Base-by-base conservation (phyloP, 2,797 vertebrate genomes). In the Moxostoma hubbsi region DNA sequence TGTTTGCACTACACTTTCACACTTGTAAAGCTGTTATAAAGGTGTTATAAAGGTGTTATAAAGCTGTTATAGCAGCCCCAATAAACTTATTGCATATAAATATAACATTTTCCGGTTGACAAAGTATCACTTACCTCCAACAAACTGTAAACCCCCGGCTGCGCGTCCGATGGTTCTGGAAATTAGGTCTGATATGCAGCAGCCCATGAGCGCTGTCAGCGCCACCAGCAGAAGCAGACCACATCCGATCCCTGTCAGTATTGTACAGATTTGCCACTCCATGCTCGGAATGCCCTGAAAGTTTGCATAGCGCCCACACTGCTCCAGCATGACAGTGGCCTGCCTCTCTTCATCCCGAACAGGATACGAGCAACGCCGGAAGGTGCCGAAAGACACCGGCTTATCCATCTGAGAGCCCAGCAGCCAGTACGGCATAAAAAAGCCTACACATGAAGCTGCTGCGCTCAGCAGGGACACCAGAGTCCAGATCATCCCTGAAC, bases 361-460 rank as follows among this genome's bases (percentile, higher is more conserved):
- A 0, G 97, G 98, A 83, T 98, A 99, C 0, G 97, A 97, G 89
- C 98, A 99, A 66, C 98, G 94, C 7, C 97, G 95, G 81, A 99
- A 99, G 11, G 97, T 97, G 74, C 98, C 96, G 0, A 99, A 99
- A 62, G 97, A 98, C 88, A 99, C 97, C 0, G 96, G 93, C 86
- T 97, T 98, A 89, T 96, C 96, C 94, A 99, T 90, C 86, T 96
- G 95, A 36, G 93, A 94, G 0, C 95, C 95, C 89, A 95, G 76
- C 53, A 85, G 73, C 84, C 98, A 99, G 91, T 98, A 99, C 68
- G 98, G 98, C 98, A 99, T 98, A 87, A 99, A 99, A 92, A 98
- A 99, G 18, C 95, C 95, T 82, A 95, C 92, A 0, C 95, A 96
- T 77, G 93, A 95, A 5, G 92, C 82, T 0, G 87, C 91, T 0